Evolutionary conservation across 92 coral and sea anemone species (phyloP).

Genomic region (Muricea muricata): DNA sequence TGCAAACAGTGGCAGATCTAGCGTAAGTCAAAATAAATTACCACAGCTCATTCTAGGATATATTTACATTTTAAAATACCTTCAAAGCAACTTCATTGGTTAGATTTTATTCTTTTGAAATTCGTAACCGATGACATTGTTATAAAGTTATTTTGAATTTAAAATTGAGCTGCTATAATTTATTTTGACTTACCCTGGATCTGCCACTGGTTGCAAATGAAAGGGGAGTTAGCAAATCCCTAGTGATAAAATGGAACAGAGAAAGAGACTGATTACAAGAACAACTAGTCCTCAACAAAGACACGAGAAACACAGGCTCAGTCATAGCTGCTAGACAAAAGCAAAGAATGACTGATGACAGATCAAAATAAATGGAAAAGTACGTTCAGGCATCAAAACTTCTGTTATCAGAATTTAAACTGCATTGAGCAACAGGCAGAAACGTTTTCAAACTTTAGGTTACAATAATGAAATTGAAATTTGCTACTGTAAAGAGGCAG

Average conservation of each 20-base stretch:
- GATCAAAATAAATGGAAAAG: conserved; percentile 23
- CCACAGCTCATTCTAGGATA: too few relatives aligned
- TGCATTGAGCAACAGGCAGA: conserved; percentile 34
- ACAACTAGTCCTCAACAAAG: conserved; percentile 63
- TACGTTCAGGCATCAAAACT: conserved; percentile 35
- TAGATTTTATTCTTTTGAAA: too few relatives aligned
- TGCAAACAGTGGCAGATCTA: conserved; percentile 63
- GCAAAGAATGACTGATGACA: conserved; percentile 9
- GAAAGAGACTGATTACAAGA: conserved; percentile 37
- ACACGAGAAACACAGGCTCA: conserved; percentile 56
- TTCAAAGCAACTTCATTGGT: too few relatives aligned
- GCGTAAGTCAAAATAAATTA: too few relatives aligned
- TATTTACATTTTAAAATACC: too few relatives aligned
- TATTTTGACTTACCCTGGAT: too few relatives aligned
- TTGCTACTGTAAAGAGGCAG: conserved; percentile 60
- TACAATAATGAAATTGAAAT: conserved; percentile 33
- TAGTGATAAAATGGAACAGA: conserved; percentile 73
- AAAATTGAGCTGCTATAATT: too few relatives aligned
- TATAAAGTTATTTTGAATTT: too few relatives aligned
- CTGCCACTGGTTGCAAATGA: conserved; percentile 66
- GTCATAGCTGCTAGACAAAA: conserved; percentile 61
- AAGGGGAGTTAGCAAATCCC: conserved; percentile 67
- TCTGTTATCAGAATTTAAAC: conserved; percentile 39
- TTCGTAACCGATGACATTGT: too few relatives aligned
- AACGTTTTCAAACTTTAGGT: conserved; percentile 10